Percentiles rank a stretch among this genome's conserved stretches.
Evolutionary conservation across 2,888 invertebrate genomes (phyloP).

Genomic region (Drosophila lutescens): DNA sequence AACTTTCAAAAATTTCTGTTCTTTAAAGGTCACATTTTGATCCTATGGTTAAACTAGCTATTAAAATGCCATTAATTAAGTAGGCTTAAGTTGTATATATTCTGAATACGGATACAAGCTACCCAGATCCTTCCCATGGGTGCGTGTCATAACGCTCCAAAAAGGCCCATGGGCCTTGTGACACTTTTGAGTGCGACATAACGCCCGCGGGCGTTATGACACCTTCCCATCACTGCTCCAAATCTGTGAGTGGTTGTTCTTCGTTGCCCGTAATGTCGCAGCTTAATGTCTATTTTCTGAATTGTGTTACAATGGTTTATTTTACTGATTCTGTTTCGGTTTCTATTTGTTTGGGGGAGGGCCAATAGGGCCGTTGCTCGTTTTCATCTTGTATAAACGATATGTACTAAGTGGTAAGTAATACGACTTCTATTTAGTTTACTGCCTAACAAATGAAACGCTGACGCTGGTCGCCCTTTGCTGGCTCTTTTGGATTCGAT

Average conservation of each 20-base stretch:
- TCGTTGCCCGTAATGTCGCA: slow-evolving; percentile 64
- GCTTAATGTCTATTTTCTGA: slow-evolving; percentile 68
- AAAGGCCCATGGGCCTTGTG: too few relatives aligned
- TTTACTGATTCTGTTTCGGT: background rate
- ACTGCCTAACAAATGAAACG: slow-evolving; percentile 46
- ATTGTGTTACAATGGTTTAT: slow-evolving; percentile 21
- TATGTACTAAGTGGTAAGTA: slow-evolving; percentile 65
- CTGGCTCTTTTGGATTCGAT: slow-evolving; percentile 14
- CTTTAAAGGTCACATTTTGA: too few relatives aligned
- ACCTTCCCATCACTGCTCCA: slow-evolving; percentile 21
- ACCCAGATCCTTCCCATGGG: slow-evolving; percentile 6
- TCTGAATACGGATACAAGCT: background rate
- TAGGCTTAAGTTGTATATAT: too few relatives aligned
- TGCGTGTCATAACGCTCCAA: too few relatives aligned
- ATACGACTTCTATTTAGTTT: slow-evolving; percentile 28
- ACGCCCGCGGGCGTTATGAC: too few relatives aligned
- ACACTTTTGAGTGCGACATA: too few relatives aligned
- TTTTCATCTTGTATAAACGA: slow-evolving; percentile 52
- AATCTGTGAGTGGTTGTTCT: slow-evolving; percentile 29
- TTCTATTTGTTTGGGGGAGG: slow-evolving; percentile 1
- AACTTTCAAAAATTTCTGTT: background rate
- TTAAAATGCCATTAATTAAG: too few relatives aligned
- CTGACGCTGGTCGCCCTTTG: slow-evolving; percentile 13
- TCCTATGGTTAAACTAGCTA: too few relatives aligned
- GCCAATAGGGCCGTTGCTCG: slow-evolving; percentile 27